Evolutionary conservation across 2,797 vertebrate genomes (phyloP).

Genomic region (Enteromius paludinosus): DNA sequence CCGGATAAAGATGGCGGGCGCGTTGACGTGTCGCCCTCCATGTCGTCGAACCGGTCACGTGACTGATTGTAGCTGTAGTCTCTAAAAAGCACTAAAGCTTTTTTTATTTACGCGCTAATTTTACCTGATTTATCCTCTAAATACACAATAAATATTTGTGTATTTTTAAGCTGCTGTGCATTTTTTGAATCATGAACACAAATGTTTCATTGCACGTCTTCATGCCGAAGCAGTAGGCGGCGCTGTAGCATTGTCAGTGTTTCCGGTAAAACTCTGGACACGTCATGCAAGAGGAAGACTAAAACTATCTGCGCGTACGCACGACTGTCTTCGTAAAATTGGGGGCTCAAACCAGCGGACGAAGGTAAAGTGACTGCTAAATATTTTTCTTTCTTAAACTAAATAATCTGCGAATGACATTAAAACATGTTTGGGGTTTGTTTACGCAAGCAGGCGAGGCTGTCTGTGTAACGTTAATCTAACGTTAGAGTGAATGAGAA

Average conservation of each 20-base stretch:
- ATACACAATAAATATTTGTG: too few relatives aligned
- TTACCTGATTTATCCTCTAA: too few relatives aligned
- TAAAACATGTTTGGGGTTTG: neutral
- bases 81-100: too few relatives aligned
- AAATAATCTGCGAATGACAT: neutral
- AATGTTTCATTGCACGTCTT: too few relatives aligned
- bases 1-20: too few relatives aligned
- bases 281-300: constrained; percentile 43
- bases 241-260: neutral
- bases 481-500: neutral
- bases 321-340: neutral
- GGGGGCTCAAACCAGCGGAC: neutral
- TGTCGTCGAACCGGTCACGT: too few relatives aligned
- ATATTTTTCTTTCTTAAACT: neutral
- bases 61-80: too few relatives aligned
- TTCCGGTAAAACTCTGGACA: constrained; percentile 6
- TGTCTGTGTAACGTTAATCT: neutral
- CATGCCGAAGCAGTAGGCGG: neutral
- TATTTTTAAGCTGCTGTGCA: too few relatives aligned
- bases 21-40: too few relatives aligned
- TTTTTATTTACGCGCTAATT: too few relatives aligned
- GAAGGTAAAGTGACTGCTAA: constrained; percentile 10
- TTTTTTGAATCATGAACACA: too few relatives aligned
- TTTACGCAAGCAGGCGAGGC: neutral
- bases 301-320: constrained; percentile 39